Conservation (phyloP, 1,140 invertebrate genomes). For the Metaphire vulgaris region DNA sequence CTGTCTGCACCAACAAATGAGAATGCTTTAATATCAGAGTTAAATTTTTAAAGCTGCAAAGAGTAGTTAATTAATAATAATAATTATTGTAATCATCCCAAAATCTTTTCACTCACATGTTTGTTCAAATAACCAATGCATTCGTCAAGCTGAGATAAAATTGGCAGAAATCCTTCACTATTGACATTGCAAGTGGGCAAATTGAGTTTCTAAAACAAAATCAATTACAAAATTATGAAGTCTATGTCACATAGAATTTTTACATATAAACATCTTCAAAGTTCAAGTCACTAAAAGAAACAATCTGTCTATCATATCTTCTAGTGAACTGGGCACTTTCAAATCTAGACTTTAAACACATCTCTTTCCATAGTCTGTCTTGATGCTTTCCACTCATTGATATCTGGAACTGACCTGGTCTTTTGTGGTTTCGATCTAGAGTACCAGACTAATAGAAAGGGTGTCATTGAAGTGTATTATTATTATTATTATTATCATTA, state of each 20-base stretch:
- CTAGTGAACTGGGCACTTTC: too few species aligned
- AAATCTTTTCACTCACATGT: constrained; percentile 58
- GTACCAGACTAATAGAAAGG: constrained; percentile 10
- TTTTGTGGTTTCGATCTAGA: constrained; percentile 5
- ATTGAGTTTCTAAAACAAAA: constrained; percentile 59
- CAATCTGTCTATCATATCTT: too few species aligned
- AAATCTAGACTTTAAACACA: too few species aligned
- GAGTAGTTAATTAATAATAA: not conserved
- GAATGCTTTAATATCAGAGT: too few species aligned
- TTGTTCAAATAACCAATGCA: constrained; percentile 76
- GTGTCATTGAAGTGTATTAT: not conserved
- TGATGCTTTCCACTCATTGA: too few species aligned
- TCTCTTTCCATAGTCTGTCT: too few species aligned
- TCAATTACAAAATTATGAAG: constrained; percentile 11
- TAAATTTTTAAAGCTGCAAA: too few species aligned
- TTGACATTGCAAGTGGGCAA: constrained; percentile 71
- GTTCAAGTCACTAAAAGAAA: too few species aligned
- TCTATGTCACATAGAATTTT: too few species aligned
- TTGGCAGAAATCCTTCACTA: constrained; percentile 71
- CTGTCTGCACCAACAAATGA: too few species aligned
- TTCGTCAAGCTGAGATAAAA: constrained; percentile 76
- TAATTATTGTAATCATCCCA: constrained; percentile 1
- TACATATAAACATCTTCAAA: too few species aligned
- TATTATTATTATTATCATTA: not conserved
- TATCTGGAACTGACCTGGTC: too few species aligned